Percentiles rank a stretch among this genome's conserved stretches.
Conservation (phyloP, 2,113 vertebrate genomes). For the Clupea harengus region DNA sequence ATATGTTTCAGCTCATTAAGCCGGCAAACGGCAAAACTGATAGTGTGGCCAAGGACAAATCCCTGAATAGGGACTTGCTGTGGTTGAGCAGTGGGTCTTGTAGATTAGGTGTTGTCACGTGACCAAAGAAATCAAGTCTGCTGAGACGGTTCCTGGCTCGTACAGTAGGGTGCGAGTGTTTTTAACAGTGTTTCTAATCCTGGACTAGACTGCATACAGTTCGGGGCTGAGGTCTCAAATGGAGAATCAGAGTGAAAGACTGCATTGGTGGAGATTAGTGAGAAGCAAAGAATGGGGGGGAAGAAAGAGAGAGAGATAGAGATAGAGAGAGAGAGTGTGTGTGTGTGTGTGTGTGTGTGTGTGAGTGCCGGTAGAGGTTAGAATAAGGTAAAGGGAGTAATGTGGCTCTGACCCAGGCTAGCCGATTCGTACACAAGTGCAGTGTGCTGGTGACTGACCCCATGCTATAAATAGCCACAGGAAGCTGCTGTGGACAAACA, state of each 20-base stretch:
- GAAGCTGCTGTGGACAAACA: neutral
- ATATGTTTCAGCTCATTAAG: neutral
- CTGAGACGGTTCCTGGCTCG: slow-evolving; percentile 35
- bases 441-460: neutral
- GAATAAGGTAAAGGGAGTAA: neutral
- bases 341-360: slow-evolving; percentile 16
- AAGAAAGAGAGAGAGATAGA: neutral
- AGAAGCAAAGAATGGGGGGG: neutral
- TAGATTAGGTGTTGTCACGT: slow-evolving; percentile 19
- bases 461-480: slow-evolving; percentile 5
- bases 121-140: slow-evolving; percentile 17
- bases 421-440: neutral
- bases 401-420: neutral
- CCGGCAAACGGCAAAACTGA: neutral
- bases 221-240: neutral
- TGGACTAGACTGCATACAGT: slow-evolving; percentile 10
- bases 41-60: neutral
- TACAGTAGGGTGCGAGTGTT: slow-evolving; percentile 1
- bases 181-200: slow-evolving; percentile 37
- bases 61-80: neutral
- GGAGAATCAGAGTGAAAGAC: neutral
- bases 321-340: neutral
- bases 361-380: neutral
- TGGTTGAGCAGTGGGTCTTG: neutral
- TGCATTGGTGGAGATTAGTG: neutral